A percentile compares a stretch with the other conserved stretches of the same genome.
phyloP scores from a whole-genome alignment of 2,888 invertebrate genomes.

The Carterocephalus palaemon region DNA sequence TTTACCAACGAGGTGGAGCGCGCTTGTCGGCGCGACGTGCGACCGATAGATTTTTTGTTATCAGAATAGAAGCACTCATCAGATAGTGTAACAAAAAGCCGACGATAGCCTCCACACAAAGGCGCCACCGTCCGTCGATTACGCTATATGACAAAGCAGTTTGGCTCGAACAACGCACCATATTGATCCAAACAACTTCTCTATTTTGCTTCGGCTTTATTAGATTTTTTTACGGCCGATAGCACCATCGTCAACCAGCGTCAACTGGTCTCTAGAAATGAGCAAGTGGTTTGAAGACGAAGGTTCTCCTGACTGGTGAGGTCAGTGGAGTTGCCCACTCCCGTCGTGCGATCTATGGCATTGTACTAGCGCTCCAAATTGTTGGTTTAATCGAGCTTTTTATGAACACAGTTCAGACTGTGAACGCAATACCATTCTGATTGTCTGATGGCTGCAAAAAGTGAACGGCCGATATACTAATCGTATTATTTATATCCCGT shows the following conservation, averaged over 20 bases:
- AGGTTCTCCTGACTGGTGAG: constrained; percentile 31
- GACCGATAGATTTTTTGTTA: constrained; percentile 60
- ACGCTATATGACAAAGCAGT: constrained; percentile 77
- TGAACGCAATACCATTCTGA: constrained; percentile 48
- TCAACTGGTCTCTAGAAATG: constrained; percentile 32
- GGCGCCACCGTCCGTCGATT: constrained; percentile 76
- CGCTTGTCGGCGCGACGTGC: constrained; percentile 39
- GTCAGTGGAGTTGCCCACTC: constrained; percentile 48
- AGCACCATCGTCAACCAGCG: constrained; percentile 43
- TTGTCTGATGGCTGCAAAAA: constrained; percentile 45
- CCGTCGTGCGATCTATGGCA: constrained; percentile 70
- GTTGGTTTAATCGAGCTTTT: constrained; percentile 74
- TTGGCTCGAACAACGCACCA: constrained; percentile 71
- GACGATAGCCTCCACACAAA: constrained; percentile 69
- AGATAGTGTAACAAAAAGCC: constrained; percentile 73
- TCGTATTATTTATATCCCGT: constrained; percentile 25
- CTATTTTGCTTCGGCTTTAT: constrained; percentile 71
- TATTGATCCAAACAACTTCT: constrained; percentile 76
- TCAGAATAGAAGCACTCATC: constrained; percentile 76
- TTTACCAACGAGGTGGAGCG: constrained; percentile 35
- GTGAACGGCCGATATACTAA: constrained; percentile 35
- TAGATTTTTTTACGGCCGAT: constrained; percentile 59
- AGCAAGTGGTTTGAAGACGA: constrained; percentile 11
- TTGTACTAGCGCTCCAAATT: constrained; percentile 64
- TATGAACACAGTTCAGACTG: constrained; percentile 57